Conservation (phyloP, 2,113 vertebrate genomes). For the Passer montanus region DNA sequence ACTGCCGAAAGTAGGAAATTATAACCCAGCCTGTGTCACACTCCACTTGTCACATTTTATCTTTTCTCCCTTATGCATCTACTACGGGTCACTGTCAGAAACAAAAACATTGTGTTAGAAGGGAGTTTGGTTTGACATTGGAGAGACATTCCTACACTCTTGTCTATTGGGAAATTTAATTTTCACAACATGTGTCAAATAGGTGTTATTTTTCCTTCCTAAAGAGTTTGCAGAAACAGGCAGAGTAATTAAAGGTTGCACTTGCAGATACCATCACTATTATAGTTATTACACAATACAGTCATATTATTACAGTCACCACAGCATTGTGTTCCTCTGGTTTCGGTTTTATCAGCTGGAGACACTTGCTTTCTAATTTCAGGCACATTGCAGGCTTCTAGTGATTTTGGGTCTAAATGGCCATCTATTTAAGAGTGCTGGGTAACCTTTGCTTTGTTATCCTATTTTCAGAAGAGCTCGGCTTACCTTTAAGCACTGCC, state of each 20-base stretch:
- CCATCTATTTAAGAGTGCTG: neutral
- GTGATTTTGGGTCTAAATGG: neutral
- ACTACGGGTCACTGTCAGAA: neutral
- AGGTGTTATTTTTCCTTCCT: conserved; percentile 13
- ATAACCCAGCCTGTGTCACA: neutral
- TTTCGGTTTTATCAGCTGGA: neutral
- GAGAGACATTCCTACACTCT: neutral
- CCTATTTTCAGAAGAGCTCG: neutral
- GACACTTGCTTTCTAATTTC: conserved; percentile 2
- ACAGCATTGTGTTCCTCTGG: neutral
- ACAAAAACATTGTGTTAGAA: neutral
- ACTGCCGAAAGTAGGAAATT: neutral
- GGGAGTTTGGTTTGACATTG: neutral
- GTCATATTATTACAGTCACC: neutral
- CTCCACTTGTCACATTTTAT: neutral
- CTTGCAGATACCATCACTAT: neutral
- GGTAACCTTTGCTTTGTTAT: neutral
- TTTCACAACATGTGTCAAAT: conserved; percentile 18
- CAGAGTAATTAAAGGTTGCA: conserved; percentile 46
- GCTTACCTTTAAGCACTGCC: neutral
- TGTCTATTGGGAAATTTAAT: neutral
- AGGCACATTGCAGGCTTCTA: neutral
- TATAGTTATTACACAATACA: conserved; percentile 29
- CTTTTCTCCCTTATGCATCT: neutral
- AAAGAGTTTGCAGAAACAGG: conserved; percentile 12